Conservation (phyloP, 2,888 invertebrate genomes). For the Ichneumon xanthorius region DNA sequence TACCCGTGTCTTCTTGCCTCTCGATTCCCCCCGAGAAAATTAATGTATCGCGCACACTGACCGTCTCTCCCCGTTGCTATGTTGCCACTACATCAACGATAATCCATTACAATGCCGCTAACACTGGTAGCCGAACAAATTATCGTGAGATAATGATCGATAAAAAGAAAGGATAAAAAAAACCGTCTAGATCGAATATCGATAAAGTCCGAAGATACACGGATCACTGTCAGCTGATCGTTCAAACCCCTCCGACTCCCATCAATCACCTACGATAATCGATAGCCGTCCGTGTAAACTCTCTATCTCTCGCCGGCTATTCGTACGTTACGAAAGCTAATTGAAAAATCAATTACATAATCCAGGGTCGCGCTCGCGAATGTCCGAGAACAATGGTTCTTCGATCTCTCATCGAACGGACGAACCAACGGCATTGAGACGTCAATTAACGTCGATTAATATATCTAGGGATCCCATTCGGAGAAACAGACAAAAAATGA, state of each 20-base stretch:
- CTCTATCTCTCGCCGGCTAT: constrained; percentile 23
- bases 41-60: not conserved
- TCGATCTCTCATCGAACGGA: not conserved
- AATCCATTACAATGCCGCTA: constrained; percentile 7
- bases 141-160: constrained; percentile 63
- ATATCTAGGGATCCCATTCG: too few relatives aligned
- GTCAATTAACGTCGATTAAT: too few relatives aligned
- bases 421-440: not conserved
- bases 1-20: not conserved
- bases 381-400: not conserved
- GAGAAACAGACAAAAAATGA: not conserved
- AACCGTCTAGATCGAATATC: constrained; percentile 55
- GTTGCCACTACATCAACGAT: not conserved
- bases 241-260: constrained; percentile 56
- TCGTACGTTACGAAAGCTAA: constrained; percentile 41
- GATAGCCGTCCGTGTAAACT: constrained; percentile 45
- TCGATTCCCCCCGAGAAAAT: not conserved
- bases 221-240: constrained; percentile 62
- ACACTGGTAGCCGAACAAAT: constrained; percentile 64
- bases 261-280: constrained; percentile 65
- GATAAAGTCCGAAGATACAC: constrained; percentile 53
- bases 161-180: constrained; percentile 19
- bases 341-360: constrained; percentile 63
- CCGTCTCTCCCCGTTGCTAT: not conserved
- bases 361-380: not conserved